Percentiles rank a stretch among this genome's conserved stretches.
phyloP scores from a whole-genome alignment of 2,888 invertebrate species.

The Noctua pronuba region DNA sequence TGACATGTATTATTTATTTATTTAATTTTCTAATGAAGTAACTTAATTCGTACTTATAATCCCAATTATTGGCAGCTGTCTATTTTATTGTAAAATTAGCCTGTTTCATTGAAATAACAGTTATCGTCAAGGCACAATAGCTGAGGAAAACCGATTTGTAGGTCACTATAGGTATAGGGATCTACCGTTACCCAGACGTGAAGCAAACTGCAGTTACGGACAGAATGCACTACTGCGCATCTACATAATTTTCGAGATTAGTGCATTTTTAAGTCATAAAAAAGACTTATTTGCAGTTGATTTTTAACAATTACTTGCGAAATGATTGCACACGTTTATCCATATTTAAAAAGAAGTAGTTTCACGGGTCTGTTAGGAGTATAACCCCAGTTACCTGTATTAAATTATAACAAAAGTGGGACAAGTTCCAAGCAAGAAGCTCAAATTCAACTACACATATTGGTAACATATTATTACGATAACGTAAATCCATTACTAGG shows the following conservation, averaged over 20 bases:
- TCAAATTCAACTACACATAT: neutral
- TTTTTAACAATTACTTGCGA: neutral
- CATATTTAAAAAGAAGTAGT: neutral
- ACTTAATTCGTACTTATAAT: neutral
- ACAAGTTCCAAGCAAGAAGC: neutral
- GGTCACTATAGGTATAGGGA: neutral
- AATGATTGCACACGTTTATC: neutral
- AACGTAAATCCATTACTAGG: neutral
- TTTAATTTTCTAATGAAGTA: neutral
- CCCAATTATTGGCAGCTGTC: neutral
- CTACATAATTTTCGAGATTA: neutral
- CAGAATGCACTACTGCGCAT: neutral
- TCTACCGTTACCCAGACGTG: neutral
- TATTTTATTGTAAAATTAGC: neutral
- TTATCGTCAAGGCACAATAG: neutral
- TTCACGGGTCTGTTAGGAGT: neutral
- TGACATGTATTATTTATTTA: neutral
- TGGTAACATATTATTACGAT: neutral
- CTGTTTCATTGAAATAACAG: neutral
- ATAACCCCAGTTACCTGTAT: neutral
- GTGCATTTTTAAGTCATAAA: neutral
- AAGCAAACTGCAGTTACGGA: neutral
- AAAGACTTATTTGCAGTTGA: neutral
- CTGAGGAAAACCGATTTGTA: conserved; percentile 10
- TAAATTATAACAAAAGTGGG: neutral